Evolutionary conservation across 2,797 vertebrate genomes (phyloP).

Genomic region (Hipposideros larvatus): DNA sequence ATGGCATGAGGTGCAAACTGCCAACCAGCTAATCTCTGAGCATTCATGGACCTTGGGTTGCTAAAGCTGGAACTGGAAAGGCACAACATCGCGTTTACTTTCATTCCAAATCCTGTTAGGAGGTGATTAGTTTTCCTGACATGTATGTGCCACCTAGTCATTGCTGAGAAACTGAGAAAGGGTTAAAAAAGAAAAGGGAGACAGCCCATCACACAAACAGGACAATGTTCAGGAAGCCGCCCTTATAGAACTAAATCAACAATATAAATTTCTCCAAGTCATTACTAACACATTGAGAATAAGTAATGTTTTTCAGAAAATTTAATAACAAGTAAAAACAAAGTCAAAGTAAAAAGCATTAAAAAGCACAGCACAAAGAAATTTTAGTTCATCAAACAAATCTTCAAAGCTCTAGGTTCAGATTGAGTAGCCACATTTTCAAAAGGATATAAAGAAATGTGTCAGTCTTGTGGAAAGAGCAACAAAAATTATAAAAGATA

Average conservation of each 20-base stretch:
- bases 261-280: neutral
- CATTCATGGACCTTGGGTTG: neutral
- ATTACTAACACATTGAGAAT: neutral
- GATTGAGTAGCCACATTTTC: neutral
- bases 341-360: neutral
- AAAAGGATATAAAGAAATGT: neutral
- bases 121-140: constrained; percentile 50
- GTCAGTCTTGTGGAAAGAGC: neutral
- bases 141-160: neutral
- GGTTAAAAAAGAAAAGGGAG: neutral
- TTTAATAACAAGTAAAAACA: constrained; percentile 14
- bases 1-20: neutral
- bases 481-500: neutral
- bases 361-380: neutral
- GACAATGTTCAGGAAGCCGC: neutral
- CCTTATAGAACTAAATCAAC: neutral
- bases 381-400: neutral
- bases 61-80: constrained; percentile 33
- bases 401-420: neutral
- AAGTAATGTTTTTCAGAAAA: neutral
- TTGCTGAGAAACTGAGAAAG: neutral
- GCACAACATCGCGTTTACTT: constrained; percentile 1
- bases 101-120: constrained; percentile 60
- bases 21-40: neutral
- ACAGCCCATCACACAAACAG: neutral